Evolutionary conservation across 1,140 invertebrate species (phyloP).

Genomic region (Helicoverpa zea): DNA sequence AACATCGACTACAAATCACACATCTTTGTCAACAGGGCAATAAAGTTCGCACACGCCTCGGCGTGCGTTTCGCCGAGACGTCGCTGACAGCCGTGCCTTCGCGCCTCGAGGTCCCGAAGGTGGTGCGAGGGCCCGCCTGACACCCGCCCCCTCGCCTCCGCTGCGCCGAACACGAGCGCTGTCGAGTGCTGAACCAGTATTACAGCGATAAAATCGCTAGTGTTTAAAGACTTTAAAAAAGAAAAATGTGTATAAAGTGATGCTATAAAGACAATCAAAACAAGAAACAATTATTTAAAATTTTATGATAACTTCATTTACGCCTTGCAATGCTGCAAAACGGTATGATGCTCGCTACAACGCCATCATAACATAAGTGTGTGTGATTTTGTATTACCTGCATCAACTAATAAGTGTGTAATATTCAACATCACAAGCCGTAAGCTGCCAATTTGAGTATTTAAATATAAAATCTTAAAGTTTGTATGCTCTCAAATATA

Average conservation of each 20-base stretch:
- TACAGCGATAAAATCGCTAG: constrained; percentile 55
- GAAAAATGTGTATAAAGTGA: background rate
- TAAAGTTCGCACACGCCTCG: constrained; percentile 59
- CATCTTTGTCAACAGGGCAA: constrained; percentile 59
- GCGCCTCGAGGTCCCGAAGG: constrained; percentile 48
- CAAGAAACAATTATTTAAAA: background rate
- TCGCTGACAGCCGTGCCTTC: constrained; percentile 64
- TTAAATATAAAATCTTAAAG: too few species aligned
- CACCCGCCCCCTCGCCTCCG: constrained; percentile 70
- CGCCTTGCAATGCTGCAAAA: too few species aligned
- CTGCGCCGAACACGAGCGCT: constrained; percentile 72
- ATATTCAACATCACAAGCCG: too few species aligned
- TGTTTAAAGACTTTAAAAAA: constrained; percentile 34
- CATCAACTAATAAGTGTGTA: too few species aligned
- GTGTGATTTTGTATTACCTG: too few species aligned
- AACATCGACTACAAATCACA: background rate
- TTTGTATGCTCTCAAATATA: too few species aligned
- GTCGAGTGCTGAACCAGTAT: constrained; percentile 69
- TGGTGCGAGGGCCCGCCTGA: constrained; percentile 68
- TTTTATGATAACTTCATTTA: background rate
- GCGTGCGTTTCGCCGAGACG: constrained; percentile 75
- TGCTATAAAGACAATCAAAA: background rate
- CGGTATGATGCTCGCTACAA: too few species aligned
- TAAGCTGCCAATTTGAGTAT: too few species aligned
- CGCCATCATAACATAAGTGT: too few species aligned